phyloP scores from a whole-genome alignment of 2,797 vertebrate genomes.

The Pipistrellus pygmaeus region DNA sequence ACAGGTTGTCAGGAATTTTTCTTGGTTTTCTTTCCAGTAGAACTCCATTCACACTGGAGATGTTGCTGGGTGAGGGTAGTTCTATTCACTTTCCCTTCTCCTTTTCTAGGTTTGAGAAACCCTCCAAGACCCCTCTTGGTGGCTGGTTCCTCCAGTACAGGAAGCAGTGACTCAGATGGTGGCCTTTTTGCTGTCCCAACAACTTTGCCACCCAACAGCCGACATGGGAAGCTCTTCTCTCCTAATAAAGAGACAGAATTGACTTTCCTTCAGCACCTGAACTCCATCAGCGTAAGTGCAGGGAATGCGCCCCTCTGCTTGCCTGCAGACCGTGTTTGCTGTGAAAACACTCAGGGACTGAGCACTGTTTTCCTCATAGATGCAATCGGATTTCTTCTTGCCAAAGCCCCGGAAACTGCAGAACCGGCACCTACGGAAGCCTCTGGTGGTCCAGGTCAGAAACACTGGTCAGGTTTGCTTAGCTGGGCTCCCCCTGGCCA shows the following conservation, averaged over 20 bases:
- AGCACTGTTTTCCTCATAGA: conserved; percentile 82
- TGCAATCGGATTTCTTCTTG: conserved; percentile 97
- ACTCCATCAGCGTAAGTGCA: conserved; percentile 95
- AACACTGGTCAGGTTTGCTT: not conserved
- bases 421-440: conserved; percentile 96
- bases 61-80: not conserved
- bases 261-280: conserved; percentile 95
- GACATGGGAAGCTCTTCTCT: conserved; percentile 95
- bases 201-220: conserved; percentile 97
- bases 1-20: not conserved
- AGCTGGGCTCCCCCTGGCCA: not conserved
- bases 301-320: not conserved
- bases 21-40: not conserved
- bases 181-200: conserved; percentile 96
- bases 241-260: conserved; percentile 96
- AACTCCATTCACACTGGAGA: not conserved
- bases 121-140: conserved; percentile 93
- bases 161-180: conserved; percentile 91
- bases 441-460: conserved; percentile 96
- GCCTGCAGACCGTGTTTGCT: fast-evolving
- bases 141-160: conserved; percentile 85
- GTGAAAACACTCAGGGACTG: not conserved
- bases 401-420: conserved; percentile 94
- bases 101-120: conserved; percentile 90
- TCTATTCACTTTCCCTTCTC: not conserved